Conservation (phyloP, 2,888 invertebrate species). For the Bellardia pandia region DNA sequence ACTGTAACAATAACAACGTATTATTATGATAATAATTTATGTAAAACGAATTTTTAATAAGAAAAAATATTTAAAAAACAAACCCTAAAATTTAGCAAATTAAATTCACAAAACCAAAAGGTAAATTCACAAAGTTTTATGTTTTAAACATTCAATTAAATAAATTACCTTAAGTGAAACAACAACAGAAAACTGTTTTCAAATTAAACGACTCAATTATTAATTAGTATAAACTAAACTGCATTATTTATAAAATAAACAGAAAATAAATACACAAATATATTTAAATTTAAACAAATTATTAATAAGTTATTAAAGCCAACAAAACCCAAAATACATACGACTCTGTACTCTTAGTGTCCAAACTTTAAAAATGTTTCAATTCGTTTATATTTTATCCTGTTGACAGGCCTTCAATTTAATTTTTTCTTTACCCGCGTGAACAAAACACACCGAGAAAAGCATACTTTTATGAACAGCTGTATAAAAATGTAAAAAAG, state of each 20-base stretch:
- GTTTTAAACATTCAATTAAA: constrained; percentile 11
- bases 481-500: too few species aligned
- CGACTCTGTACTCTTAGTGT: not conserved
- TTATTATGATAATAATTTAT: constrained; percentile 74
- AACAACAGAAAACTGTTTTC: constrained; percentile 28
- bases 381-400: not conserved
- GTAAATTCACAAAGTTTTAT: constrained; percentile 32
- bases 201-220: constrained; percentile 40
- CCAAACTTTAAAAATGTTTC: not conserved
- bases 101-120: constrained; percentile 11
- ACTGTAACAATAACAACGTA: constrained; percentile 71
- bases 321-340: not conserved
- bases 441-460: too few species aligned
- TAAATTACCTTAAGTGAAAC: constrained; percentile 7
- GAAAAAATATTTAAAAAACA: constrained; percentile 42
- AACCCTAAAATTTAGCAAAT: constrained; percentile 39
- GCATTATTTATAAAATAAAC: constrained; percentile 11
- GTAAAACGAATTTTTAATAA: constrained; percentile 74
- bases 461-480: too few species aligned
- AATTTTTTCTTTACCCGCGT: too few species aligned
- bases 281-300: constrained; percentile 20
- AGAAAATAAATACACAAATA: not conserved
- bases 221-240: not conserved
- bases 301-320: not conserved
- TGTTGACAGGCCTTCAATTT: too few species aligned